Conservation (phyloP, 2,113 vertebrate genomes). For the Cephalopholis sonnerati region DNA sequence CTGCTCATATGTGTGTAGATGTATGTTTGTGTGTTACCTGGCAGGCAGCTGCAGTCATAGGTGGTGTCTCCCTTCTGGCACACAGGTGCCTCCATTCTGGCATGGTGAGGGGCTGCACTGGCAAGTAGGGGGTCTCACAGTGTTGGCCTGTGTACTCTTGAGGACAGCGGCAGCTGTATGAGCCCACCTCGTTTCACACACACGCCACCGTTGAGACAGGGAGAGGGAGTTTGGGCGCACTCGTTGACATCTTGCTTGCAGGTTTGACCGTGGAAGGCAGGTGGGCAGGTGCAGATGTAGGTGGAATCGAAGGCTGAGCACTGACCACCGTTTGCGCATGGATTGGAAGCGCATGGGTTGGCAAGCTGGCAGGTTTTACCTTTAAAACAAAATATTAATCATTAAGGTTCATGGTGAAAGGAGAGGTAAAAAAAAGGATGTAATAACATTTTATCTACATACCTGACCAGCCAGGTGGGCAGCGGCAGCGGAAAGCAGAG, state of each 20-base stretch:
- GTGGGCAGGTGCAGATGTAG: constrained; percentile 90
- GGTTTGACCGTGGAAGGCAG: constrained; percentile 91
- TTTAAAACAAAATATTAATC: constrained; percentile 59
- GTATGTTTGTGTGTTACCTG: constrained; percentile 86
- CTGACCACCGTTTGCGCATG: constrained; percentile 94
- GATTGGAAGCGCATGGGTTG: constrained; percentile 96
- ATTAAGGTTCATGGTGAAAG: not conserved
- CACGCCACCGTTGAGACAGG: constrained; percentile 90
- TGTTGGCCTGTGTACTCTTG: constrained; percentile 91
- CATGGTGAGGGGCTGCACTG: constrained; percentile 90
- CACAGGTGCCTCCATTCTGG: constrained; percentile 91
- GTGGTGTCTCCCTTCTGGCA: constrained; percentile 92
- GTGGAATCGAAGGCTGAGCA: constrained; percentile 92
- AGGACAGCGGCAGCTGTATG: constrained; percentile 94
- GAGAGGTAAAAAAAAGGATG: not conserved
- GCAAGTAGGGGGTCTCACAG: constrained; percentile 93
- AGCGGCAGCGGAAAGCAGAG: constrained; percentile 88
- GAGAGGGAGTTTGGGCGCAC: constrained; percentile 86
- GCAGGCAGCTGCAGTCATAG: constrained; percentile 94
- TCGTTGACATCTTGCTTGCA: constrained; percentile 95
- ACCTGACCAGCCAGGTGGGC: constrained; percentile 94
- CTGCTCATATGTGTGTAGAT: not conserved
- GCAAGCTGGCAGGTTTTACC: constrained; percentile 95
- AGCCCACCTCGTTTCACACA: constrained; percentile 96
- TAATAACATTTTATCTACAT: constrained; percentile 11